These are phyloP conservation scores for Sesia bembeciformis DNA, from an alignment of 2,888 invertebrate species.

Conservation along the genomic window DNA sequence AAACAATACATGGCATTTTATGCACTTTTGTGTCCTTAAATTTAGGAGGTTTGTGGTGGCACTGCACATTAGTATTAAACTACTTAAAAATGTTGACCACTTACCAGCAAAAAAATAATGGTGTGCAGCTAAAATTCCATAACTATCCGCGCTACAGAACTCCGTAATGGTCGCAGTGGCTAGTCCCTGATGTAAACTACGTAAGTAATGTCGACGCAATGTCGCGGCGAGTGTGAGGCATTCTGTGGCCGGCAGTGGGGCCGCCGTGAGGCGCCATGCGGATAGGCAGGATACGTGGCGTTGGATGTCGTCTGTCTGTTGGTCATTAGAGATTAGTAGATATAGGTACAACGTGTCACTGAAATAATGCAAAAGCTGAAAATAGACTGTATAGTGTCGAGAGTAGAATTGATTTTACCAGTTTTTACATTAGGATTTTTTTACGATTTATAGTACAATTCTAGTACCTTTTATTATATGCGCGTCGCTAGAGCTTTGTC, in stretches of 20 bases:
- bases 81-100: neutral
- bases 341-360: too few relatives aligned
- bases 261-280: slow-evolving; percentile 82
- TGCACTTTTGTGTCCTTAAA: neutral
- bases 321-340: too few relatives aligned
- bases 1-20: neutral
- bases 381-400: too few relatives aligned
- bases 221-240: slow-evolving; percentile 75
- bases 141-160: slow-evolving; percentile 85
- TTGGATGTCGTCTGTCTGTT: slow-evolving; percentile 83
- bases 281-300: slow-evolving; percentile 87
- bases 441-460: too few relatives aligned
- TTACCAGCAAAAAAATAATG: slow-evolving; percentile 72
- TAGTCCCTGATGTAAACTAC: slow-evolving; percentile 65
- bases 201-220: slow-evolving; percentile 78
- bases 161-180: slow-evolving; percentile 76
- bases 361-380: too few relatives aligned
- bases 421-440: too few relatives aligned
- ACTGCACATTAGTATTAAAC: neutral
- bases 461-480: too few relatives aligned
- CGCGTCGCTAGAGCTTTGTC: too few relatives aligned
- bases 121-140: slow-evolving; percentile 85
- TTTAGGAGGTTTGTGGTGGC: neutral
- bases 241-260: slow-evolving; percentile 67
- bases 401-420: too few relatives aligned